These are phyloP conservation scores for Syngnathus rostellatus DNA, from an alignment of 2,797 vertebrate species.

Conservation along the genomic window DNA sequence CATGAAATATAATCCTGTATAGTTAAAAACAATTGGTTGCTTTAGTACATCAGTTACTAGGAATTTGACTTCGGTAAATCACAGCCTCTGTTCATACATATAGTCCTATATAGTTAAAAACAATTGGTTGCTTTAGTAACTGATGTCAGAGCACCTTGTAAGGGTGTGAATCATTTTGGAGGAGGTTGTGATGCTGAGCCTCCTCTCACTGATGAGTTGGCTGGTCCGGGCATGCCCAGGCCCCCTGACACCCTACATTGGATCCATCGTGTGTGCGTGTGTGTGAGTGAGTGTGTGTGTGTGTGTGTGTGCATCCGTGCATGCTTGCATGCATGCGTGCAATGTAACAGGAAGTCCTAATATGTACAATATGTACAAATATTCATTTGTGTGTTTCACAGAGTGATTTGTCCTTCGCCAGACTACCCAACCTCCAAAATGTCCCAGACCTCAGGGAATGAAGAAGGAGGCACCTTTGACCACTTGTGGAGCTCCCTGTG, in stretches of 20 bases:
- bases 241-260: conserved; percentile 50
- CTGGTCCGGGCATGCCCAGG: conserved; percentile 68
- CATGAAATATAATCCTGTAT: not conserved
- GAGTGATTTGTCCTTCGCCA: conserved; percentile 72
- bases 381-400: conserved; percentile 36
- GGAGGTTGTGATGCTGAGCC: conserved; percentile 27
- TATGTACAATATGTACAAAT: not conserved
- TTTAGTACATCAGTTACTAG: not conserved
- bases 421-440: conserved; percentile 74
- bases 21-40: not conserved
- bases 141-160: not conserved
- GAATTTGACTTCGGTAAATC: too few species aligned
- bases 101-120: not conserved
- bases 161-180: not conserved
- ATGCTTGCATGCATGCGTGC: not conserved
- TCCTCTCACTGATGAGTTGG: conserved; percentile 40
- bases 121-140: not conserved
- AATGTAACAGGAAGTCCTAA: not conserved
- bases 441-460: conserved; percentile 78
- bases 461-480: conserved; percentile 87
- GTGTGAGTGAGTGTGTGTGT: conserved; percentile 37
- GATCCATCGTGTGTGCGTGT: conserved; percentile 61
- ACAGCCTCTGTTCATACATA: too few species aligned
- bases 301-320: conserved; percentile 7
- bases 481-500: conserved; percentile 95